Evolutionary conservation across 2,888 invertebrate species (phyloP).

Genomic region (Sthenelais limicola): DNA sequence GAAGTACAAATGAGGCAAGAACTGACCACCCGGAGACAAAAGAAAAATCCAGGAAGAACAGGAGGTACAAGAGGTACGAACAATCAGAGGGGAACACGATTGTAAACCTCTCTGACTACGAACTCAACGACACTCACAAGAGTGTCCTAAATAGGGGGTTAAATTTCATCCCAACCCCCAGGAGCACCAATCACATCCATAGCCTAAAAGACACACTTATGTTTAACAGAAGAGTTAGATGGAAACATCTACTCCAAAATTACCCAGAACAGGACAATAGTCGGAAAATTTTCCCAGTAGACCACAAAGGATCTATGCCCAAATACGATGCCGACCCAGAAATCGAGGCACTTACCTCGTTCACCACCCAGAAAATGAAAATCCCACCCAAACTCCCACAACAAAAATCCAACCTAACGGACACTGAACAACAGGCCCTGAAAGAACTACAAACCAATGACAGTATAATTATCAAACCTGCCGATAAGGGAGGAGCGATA

Average conservation of each 20-base stretch:
- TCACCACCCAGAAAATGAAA: not conserved
- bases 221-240: not conserved
- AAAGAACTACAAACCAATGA: not conserved
- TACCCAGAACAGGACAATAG: not conserved
- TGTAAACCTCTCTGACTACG: not conserved
- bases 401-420: not conserved
- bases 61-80: not conserved
- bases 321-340: not conserved
- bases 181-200: not conserved
- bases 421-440: not conserved
- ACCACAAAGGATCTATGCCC: not conserved
- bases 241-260: not conserved
- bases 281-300: not conserved
- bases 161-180: slow-evolving; percentile 3
- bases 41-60: not conserved
- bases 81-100: not conserved
- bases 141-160: slow-evolving; percentile 12
- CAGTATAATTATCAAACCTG: not conserved
- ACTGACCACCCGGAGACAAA: not conserved
- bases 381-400: not conserved
- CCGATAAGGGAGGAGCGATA: slow-evolving; percentile 16
- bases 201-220: not conserved
- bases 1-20: not conserved
- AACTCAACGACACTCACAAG: not conserved
- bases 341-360: not conserved